Base-by-base conservation (phyloP, 2,888 invertebrate species). In the Meliscaeva auricollis region DNA sequence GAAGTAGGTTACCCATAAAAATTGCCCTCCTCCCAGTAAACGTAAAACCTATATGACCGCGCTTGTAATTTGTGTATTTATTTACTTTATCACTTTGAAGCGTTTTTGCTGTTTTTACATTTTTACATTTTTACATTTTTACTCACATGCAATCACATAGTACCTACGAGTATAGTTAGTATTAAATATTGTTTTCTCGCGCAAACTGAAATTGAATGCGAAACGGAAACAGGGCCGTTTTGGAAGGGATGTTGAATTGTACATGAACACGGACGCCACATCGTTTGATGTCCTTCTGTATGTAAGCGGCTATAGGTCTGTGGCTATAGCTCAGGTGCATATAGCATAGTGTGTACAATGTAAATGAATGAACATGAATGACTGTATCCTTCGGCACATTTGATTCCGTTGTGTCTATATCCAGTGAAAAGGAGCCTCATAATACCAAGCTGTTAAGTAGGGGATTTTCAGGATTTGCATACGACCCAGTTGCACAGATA, bases 401-500 rank as follows among this genome's bases (percentile, higher is more conserved):
- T 77, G 85, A 85, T 69, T 76, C 62, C 56, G 72, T 76, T 81
- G 73, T 81, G 81, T 81, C 81, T 85, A 73, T 62, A 81, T 73
- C 46, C 41, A 77, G 72, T 70, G 69, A 78, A 77, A 48, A 46
- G 75, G 20, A 66, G 35, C 52, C 54, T 66, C 70, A 70, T 76
- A 85, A 64, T 62, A 68, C 64, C 41, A 9, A 26, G 35, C 58
- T 73, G 81, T 80, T 56, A 76, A 76, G 73, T 64, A 68, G 73
- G 66, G 76, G 72, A 73, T 77, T 68, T 77, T 41, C 72, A 73
- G 68, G 73, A 85, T 85, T 85, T 81, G 76, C 76, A 85, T 81
- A 64, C 81, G 81, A 85, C 84, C 84, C 73, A 85, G 68, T 85
- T 85, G 72, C 73, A 69, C 54, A 76, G 76, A 81, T 73, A 76